Conservation (phyloP, 2,113 vertebrate genomes). For the Otolemur garnettii region DNA sequence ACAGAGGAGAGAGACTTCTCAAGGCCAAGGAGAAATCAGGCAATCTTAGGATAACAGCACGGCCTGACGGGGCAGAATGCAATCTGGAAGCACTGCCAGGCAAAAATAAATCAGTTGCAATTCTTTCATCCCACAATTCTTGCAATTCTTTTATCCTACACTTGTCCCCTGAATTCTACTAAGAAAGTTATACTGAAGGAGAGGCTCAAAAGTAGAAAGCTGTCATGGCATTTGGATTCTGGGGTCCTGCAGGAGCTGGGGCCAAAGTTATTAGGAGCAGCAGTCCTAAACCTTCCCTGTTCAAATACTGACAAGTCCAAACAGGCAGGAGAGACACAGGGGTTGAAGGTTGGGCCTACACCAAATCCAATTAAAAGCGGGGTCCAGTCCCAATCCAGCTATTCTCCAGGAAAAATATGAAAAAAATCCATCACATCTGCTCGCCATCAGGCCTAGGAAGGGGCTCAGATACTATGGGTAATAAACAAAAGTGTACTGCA, state of each 20-base stretch:
- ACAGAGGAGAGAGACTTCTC: neutral
- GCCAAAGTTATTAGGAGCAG: no score
- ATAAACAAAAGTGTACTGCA: slow-evolving; percentile 21
- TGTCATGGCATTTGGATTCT: neutral
- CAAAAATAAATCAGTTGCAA: neutral
- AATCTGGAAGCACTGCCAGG: neutral
- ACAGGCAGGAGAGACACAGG: neutral
- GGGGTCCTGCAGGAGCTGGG: neutral
- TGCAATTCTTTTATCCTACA: neutral
- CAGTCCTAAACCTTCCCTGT: neutral
- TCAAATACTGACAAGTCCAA: slow-evolving; percentile 47
- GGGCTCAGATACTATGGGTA: neutral
- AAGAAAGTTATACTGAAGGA: slow-evolving; percentile 21
- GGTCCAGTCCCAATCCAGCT: neutral
- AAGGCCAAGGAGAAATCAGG: neutral
- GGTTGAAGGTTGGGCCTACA: neutral
- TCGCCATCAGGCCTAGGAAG: neutral
- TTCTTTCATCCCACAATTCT: neutral
- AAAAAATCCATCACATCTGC: neutral
- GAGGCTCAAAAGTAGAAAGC: neutral
- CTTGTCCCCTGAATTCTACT: neutral
- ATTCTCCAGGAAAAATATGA: slow-evolving; percentile 17
- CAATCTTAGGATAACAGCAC: neutral
- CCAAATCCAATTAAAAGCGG: slow-evolving; percentile 6
- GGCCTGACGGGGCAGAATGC: neutral